Percentiles rank a stretch among this genome's conserved stretches.
These are phyloP conservation scores for Drosophila mayaguana DNA, from an alignment of 2,888 invertebrate genomes.

Conservation along the genomic window DNA sequence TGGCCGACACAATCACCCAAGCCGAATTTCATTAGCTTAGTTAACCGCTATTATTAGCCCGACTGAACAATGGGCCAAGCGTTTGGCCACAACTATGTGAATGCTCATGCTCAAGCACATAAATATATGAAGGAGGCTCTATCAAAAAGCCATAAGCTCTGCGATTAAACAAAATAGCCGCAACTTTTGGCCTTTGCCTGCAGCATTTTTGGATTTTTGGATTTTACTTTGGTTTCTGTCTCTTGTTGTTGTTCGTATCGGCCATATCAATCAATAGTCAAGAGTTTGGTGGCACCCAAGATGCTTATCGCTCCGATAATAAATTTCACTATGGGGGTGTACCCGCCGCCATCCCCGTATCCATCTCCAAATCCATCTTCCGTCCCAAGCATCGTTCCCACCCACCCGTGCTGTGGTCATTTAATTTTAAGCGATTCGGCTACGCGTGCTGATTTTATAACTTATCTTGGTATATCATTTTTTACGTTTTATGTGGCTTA, in stretches of 20 bases:
- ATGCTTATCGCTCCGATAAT: conserved; percentile 73
- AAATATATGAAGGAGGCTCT: conserved; percentile 27
- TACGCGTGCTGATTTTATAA: conserved; percentile 76
- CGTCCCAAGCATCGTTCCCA: neutral
- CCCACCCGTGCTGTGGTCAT: conserved; percentile 41
- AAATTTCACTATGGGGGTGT: conserved; percentile 78
- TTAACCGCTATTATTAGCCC: conserved; percentile 70
- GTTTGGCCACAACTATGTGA: conserved; percentile 41
- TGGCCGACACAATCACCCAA: conserved; percentile 15
- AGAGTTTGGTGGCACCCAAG: conserved; percentile 53
- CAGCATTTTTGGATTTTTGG: conserved; percentile 20
- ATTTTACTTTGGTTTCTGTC: conserved; percentile 31
- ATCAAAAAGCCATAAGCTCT: conserved; percentile 64
- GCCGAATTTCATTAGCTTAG: conserved; percentile 70
- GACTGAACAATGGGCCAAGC: conserved; percentile 39
- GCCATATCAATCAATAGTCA: conserved; percentile 71
- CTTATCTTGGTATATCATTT: conserved; percentile 50
- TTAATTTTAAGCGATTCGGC: conserved; percentile 73
- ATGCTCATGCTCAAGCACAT: neutral
- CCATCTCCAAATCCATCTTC: neutral
- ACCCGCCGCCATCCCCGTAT: conserved; percentile 4
- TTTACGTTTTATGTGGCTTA: conserved; percentile 53
- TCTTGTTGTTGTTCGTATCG: conserved; percentile 31
- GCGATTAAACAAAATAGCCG: conserved; percentile 59
- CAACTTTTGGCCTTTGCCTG: conserved; percentile 43